phyloP scores from a whole-genome alignment of 2,797 vertebrate genomes.

The Brotula barbata region DNA sequence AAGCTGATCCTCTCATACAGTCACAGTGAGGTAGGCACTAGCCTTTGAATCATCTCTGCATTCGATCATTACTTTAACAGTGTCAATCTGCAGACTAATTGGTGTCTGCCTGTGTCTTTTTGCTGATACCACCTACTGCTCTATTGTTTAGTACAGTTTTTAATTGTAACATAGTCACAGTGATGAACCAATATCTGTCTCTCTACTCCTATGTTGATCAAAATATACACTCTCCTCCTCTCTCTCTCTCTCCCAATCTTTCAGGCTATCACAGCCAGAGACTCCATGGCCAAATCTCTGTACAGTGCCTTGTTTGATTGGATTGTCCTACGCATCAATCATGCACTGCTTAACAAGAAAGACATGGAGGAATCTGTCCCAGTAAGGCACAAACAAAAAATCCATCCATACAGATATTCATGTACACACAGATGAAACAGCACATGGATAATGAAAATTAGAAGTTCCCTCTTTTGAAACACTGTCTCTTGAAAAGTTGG shows the following conservation, averaged over 20 bases:
- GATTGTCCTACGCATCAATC: conserved; percentile 98
- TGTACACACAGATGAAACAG: neutral
- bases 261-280: conserved; percentile 94
- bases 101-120: conserved; percentile 5
- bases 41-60: neutral
- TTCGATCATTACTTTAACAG: conserved; percentile 2
- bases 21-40: conserved; percentile 83
- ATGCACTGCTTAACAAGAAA: conserved; percentile 96
- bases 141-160: neutral
- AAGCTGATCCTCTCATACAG: conserved; percentile 98
- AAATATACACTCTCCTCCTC: neutral
- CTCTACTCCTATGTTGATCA: neutral
- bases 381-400: conserved; percentile 72
- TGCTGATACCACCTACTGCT: neutral
- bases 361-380: conserved; percentile 95
- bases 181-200: no score
- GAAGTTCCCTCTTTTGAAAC: neutral
- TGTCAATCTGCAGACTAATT: conserved; percentile 8
- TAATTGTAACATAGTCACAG: neutral
- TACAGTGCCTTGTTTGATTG: conserved; percentile 98
- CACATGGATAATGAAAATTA: neutral
- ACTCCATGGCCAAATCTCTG: conserved; percentile 98
- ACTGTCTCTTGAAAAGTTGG: no score
- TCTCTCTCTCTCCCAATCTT: neutral
- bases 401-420: neutral